These are phyloP conservation scores for Hycleus cichorii DNA, from an alignment of 1,140 invertebrate genomes.

Conservation along the genomic window DNA sequence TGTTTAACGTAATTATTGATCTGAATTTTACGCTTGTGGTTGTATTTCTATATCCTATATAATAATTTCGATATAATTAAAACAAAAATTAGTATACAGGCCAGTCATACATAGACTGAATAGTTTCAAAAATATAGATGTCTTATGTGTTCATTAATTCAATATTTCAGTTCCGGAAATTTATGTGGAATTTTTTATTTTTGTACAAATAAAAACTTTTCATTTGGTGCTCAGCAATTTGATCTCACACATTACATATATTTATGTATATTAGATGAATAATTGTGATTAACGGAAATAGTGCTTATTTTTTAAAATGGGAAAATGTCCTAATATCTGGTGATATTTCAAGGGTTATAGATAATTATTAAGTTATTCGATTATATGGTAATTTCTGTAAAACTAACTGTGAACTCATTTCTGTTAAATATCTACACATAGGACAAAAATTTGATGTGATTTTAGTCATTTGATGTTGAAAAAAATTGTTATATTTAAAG, in stretches of 20 bases:
- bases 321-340: slow-evolving; percentile 2
- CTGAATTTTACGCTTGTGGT: slow-evolving; percentile 11
- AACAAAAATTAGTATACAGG: slow-evolving; percentile 3
- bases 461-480: no score
- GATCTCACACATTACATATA: background rate
- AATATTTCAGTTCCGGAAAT: background rate
- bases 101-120: slow-evolving; percentile 12
- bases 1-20: slow-evolving; percentile 8
- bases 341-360: background rate
- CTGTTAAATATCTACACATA: no score
- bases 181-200: no score
- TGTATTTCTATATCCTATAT: background rate
- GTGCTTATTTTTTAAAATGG: background rate
- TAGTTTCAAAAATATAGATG: background rate
- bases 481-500: no score
- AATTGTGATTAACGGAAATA: slow-evolving; percentile 4
- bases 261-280: background rate
- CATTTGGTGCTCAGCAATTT: slow-evolving; percentile 13
- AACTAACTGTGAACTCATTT: no score
- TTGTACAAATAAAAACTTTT: background rate
- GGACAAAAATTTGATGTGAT: no score
- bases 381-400: no score
- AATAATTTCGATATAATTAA: background rate
- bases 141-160: slow-evolving; percentile 6
- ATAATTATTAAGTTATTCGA: no score